phyloP scores from a whole-genome alignment of 1,140 invertebrate species.

The Campoletis sonorensis region DNA sequence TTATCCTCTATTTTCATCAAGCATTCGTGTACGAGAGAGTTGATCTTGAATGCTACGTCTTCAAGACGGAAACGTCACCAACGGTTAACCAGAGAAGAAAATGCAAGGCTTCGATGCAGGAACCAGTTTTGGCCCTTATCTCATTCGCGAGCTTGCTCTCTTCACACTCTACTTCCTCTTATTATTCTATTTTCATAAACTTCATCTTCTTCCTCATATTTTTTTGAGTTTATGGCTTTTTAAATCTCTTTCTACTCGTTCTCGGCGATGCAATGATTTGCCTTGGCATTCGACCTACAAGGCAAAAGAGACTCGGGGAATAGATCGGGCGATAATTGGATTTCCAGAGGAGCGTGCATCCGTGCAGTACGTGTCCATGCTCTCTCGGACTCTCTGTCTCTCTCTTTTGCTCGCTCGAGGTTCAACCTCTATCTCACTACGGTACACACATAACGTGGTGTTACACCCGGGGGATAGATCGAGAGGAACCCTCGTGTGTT shows the following conservation, averaged over 20 bases:
- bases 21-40: too few species aligned
- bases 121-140: conserved; percentile 32
- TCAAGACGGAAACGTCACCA: conserved; percentile 48
- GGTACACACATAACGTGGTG: conserved; percentile 10
- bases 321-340: conserved; percentile 48
- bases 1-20: too few species aligned
- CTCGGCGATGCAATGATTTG: conserved; percentile 22
- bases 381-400: conserved; percentile 30
- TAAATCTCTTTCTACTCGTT: background rate
- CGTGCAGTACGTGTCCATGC: conserved; percentile 39
- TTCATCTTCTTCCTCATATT: background rate
- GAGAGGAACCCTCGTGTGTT: conserved; percentile 14
- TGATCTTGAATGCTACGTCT: background rate
- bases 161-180: background rate
- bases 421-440: conserved; percentile 1
- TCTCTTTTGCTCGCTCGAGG: background rate
- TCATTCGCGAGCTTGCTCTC: conserved; percentile 26
- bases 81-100: conserved; percentile 19
- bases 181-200: background rate
- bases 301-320: conserved; percentile 23
- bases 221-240: background rate
- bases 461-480: conserved; percentile 34
- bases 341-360: conserved; percentile 44
- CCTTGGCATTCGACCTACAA: conserved; percentile 38
- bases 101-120: conserved; percentile 9